A percentile compares a stretch with the other conserved stretches of the same genome.
Evolutionary conservation across 92 coral and sea anemone species (phyloP).

Genomic region (Heteractis magnifica): DNA sequence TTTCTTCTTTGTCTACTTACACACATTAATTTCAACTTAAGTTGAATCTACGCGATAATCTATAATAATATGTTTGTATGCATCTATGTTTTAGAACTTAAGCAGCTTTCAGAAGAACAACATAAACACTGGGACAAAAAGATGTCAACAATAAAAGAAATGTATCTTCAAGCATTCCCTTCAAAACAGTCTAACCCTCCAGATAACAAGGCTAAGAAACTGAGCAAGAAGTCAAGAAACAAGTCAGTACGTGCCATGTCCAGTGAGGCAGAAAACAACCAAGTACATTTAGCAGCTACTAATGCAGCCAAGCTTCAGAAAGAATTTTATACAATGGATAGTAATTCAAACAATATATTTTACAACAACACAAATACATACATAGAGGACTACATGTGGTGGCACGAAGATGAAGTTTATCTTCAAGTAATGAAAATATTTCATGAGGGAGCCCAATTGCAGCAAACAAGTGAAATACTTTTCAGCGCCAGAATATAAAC

Average conservation of each 20-base stretch:
- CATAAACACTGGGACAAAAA: conserved; percentile 2
- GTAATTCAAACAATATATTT: neutral
- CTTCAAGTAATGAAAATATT: neutral
- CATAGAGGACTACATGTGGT: too few relatives aligned
- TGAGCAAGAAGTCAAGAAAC: neutral
- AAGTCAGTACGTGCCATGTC: too few relatives aligned
- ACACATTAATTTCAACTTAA: too few relatives aligned
- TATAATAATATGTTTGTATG: too few relatives aligned
- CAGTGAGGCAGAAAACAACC: neutral
- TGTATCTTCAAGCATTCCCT: conserved; percentile 15
- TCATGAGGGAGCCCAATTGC: too few relatives aligned
- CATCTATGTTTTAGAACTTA: neutral
- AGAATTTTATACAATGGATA: conserved; percentile 11
- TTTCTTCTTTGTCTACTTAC: too few relatives aligned
- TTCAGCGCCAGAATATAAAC: too few relatives aligned
- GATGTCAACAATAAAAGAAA: neutral
- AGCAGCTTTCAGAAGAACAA: neutral
- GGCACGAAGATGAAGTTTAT: too few relatives aligned
- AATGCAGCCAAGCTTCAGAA: conserved; percentile 26
- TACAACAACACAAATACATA: too few relatives aligned
- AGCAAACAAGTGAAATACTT: too few relatives aligned
- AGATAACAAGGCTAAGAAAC: neutral
- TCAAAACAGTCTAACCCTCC: too few relatives aligned
- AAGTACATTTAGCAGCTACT: neutral
- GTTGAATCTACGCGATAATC: too few relatives aligned